Conservation (phyloP, 1,140 invertebrate genomes). For the Leptopilina boulardi region DNA sequence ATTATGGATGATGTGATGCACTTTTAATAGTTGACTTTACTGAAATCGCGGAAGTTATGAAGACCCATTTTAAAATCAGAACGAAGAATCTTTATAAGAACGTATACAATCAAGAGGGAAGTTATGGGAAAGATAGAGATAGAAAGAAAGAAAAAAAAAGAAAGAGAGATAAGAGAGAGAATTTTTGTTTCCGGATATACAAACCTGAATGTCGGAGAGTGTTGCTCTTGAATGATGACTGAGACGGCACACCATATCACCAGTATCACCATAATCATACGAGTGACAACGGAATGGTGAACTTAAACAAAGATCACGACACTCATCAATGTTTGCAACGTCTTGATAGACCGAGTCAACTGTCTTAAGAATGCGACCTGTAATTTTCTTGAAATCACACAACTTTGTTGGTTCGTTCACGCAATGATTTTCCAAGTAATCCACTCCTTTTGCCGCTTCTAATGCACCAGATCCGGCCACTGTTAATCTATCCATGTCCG, state of each 20-base stretch:
- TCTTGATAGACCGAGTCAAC: constrained; percentile 96
- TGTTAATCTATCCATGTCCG: constrained; percentile 93
- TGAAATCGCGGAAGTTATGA: constrained; percentile 15
- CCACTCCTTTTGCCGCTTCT: constrained; percentile 82
- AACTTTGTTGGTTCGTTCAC: constrained; percentile 92
- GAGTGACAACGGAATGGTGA: constrained; percentile 92
- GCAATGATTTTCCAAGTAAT: constrained; percentile 94
- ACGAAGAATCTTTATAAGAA: neutral
- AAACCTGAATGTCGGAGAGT: constrained; percentile 89
- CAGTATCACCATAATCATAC: constrained; percentile 94
- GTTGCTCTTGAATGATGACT: constrained; percentile 94
- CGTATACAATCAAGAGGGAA: neutral
- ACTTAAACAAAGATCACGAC: constrained; percentile 90
- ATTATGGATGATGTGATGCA: neutral
- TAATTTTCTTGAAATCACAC: constrained; percentile 94
- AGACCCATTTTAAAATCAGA: neutral
- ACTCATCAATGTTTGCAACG: constrained; percentile 89
- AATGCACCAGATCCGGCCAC: constrained; percentile 86
- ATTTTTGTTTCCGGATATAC: constrained; percentile 39
- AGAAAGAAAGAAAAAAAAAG: neutral
- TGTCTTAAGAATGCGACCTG: constrained; percentile 92
- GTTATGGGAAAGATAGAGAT: too few species aligned
- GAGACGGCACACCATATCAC: constrained; percentile 93
- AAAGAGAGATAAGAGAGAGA: constrained; percentile 4
- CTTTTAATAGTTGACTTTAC: neutral